Evolutionary conservation across 1,140 invertebrate species (phyloP), one percentile per base, ranked within the genome.

Genomic region (Branchinecta lynchi): DNA sequence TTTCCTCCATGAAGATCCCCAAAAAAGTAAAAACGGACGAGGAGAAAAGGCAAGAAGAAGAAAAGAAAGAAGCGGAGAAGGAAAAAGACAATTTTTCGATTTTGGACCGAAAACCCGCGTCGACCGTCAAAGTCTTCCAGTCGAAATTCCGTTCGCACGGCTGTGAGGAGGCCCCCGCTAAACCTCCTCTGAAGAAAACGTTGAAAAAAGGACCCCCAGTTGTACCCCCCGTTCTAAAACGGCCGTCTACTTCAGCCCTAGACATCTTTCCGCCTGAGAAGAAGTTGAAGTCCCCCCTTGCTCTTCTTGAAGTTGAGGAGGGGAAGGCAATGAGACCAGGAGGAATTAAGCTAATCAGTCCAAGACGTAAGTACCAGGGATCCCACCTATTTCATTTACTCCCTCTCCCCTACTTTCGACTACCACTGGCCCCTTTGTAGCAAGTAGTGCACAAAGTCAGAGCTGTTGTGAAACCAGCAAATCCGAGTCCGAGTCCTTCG

Each of bases 291-390:
- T 60, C 51, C 1, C 51, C 51, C 12, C 17, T 60, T 15, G 51
- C 51, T 60, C 17, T 60, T 3, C 51, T 60, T 60, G 51, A 60
- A 20, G 51, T 60, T 15, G 51, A 60, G 17, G 51, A 60, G 17
- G 51, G 51, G 51, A 60, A 60, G 51, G 12, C 12, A 60, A 20
- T 20, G 12, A 60, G 51, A 60, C 51, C 51, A 15, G 51, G 51
- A 60, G 51, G 51, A 60, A 60, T 60, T 20, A 60, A 60, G 17
- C 51, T 60, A 15, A 60, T 60, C 51, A 60, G 17, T 60, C 51
- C 51, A 15, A 60, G 51, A 60, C 51, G 51, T 60, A 60, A 15
- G 51, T 60, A 60, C 17, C 12, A 60, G 32, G 32, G 32, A 32
- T 32, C 32, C 32, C 32, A 32, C 32, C 32, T 32, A 32, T 32